Evolutionary conservation across 2,888 invertebrate species (phyloP), one percentile per base, ranked within the genome.

Genomic region (Dastarcus helophoroides): DNA sequence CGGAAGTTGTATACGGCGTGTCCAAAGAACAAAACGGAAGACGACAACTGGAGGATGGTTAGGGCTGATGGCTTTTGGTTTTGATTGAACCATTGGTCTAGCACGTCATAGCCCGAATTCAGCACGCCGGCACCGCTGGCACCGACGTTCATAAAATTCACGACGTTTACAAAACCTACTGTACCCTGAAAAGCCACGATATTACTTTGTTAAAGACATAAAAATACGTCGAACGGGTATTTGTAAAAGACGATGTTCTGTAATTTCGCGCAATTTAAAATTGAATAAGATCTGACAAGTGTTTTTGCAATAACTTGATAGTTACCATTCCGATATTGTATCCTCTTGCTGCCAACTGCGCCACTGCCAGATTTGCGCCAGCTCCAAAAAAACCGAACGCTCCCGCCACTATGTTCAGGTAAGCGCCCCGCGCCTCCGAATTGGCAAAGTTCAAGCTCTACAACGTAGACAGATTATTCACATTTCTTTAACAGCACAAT

Each of bases 351-450:
- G 65, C 68, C 1, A 69, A 62, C 4, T 58, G 56, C 1, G 67
- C 56, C 1, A 71, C 57, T 14, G 65, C 44, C 4, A 56, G 55
- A 41, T 60, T 62, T 1, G 71, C 69, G 1, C 69, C 71, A 4
- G 68, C 68, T 1, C 70, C 69, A 0, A 65, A 64, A 4, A 73
- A 57, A 0, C 72, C 70, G 1, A 71, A 61, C 23, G 66, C 60
- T 0, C 71, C 71, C 2, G 70, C 70, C 0, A 68, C 63, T 22
- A 73, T 69, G 50, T 70, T 72, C 14, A 73, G 43, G 62, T 73
- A 73, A 30, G 71, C 71, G 26, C 68, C 68, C n/a, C 73, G 62
- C 0, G 73, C 71, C 34, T 72, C 71, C 0, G 68, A 48, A 44
- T 72, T 65, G 14, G 54, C 56, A 1, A 69, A 62, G 39, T 66